phyloP scores from a whole-genome alignment of 1,140 invertebrate genomes.

The Drosophila nannoptera region DNA sequence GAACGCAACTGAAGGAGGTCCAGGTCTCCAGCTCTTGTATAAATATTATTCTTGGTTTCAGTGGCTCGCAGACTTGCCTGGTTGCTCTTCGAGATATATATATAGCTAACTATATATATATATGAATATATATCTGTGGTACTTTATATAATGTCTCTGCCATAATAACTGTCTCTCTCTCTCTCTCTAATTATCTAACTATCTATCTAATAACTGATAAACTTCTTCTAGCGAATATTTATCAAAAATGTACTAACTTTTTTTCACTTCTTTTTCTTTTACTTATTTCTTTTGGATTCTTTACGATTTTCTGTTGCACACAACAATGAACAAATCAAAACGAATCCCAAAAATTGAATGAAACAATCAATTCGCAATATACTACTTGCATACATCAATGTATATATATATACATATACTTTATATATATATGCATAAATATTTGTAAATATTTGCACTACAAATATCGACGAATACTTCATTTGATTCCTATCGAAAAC shows the following conservation, averaged over 20 bases:
- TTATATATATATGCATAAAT: conserved; percentile 22
- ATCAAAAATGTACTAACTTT: conserved; percentile 58
- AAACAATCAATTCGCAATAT: conserved; percentile 45
- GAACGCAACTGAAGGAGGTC: not conserved
- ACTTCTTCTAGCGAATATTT: conserved; percentile 17
- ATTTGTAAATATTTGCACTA: conserved; percentile 60
- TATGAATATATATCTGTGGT: not conserved
- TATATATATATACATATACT: conserved; percentile 4
- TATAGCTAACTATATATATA: no score
- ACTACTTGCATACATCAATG: not conserved
- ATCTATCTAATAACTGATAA: conserved; percentile 41
- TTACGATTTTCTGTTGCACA: conserved; percentile 66
- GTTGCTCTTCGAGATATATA: no score
- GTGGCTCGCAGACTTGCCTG: conserved; percentile 11
- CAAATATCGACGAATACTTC: conserved; percentile 38
- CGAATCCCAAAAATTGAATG: conserved; percentile 34
- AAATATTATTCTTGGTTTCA: conserved; percentile 5
- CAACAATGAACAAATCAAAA: conserved; percentile 52
- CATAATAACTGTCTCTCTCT: no score
- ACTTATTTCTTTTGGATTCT: conserved; percentile 64
- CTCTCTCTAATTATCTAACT: conserved; percentile 27
- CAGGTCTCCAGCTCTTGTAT: not conserved
- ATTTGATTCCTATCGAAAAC: conserved; percentile 21
- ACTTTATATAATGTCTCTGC: no score
- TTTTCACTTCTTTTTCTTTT: conserved; percentile 64